Conservation (phyloP, 1,140 invertebrate genomes). For the Ceratina australensis region DNA sequence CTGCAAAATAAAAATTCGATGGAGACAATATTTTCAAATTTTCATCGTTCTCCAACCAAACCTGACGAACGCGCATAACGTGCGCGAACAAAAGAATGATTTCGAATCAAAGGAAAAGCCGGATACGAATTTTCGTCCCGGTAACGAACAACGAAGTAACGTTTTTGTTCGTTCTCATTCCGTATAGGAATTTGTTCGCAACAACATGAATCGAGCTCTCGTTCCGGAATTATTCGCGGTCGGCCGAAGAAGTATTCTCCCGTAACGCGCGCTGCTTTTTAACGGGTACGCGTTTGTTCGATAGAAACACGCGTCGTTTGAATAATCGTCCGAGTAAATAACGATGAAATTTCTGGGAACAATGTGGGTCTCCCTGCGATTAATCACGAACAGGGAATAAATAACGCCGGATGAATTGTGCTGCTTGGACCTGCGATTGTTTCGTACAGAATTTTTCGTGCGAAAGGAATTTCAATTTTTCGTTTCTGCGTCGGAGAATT, state of each 20-base stretch:
- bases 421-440: neutral
- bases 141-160: constrained; percentile 10
- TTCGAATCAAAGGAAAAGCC: neutral
- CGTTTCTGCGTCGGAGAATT: too few relatives aligned
- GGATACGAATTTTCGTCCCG: neutral
- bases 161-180: constrained; percentile 3
- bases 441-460: neutral
- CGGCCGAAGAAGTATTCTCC: neutral
- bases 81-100: too few relatives aligned
- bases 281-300: neutral
- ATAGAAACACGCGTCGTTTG: neutral
- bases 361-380: neutral
- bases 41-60: neutral
- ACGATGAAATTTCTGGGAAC: neutral
- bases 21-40: too few relatives aligned
- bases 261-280: neutral
- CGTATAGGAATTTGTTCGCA: neutral
- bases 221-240: neutral
- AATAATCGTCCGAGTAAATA: neutral
- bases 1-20: too few relatives aligned
- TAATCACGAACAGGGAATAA: neutral
- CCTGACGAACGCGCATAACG: constrained; percentile 1
- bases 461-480: neutral
- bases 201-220: neutral
- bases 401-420: neutral